phyloP scores from a whole-genome alignment of 2,888 invertebrate species.

The Drosophila putrida region DNA sequence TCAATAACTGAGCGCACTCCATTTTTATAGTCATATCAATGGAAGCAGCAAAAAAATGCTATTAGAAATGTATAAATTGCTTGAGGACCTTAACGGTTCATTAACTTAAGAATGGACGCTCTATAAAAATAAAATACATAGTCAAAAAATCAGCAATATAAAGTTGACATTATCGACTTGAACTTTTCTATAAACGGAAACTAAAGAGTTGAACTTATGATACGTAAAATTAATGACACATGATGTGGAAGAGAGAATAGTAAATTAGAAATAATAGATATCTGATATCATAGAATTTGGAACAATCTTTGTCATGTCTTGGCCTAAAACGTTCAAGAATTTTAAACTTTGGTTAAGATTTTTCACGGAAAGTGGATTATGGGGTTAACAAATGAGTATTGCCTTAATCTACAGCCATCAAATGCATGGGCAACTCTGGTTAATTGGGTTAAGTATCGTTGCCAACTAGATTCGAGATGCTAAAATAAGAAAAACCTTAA shows the following conservation, averaged over 20 bases:
- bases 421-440: not conserved
- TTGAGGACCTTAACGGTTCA: conserved; percentile 29
- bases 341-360: not conserved
- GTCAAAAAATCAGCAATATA: not conserved
- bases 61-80: conserved; percentile 42
- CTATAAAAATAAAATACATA: not conserved
- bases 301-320: not conserved
- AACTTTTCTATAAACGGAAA: conserved; percentile 3
- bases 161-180: conserved; percentile 11
- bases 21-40: conserved; percentile 53
- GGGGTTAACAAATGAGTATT: not conserved
- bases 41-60: conserved; percentile 41
- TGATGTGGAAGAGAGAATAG: not conserved
- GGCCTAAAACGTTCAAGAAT: not conserved
- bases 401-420: conserved; percentile 1
- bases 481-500: not conserved
- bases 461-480: not conserved
- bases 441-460: not conserved
- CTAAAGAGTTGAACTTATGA: not conserved
- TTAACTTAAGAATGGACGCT: conserved; percentile 22
- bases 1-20: conserved; percentile 33
- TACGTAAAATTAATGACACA: not conserved
- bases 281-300: not conserved
- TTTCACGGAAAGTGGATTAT: not conserved
- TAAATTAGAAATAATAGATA: not conserved